Conservation (phyloP, 2,888 invertebrate species). For the Lithophane semibrunnea region DNA sequence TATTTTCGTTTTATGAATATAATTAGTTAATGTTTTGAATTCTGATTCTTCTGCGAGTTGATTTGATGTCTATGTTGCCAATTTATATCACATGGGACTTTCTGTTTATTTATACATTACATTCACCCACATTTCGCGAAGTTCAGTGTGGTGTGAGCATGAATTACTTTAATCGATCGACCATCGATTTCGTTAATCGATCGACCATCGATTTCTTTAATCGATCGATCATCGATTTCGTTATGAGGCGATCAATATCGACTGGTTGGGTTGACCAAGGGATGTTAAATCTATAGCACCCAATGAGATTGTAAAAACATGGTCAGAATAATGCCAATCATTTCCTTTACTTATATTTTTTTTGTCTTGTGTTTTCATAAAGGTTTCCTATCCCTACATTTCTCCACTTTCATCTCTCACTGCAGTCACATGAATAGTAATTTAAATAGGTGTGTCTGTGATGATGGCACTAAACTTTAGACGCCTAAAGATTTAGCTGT, state of each 20-base stretch:
- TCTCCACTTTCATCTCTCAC: constrained; percentile 10
- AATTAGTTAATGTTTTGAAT: constrained; percentile 58
- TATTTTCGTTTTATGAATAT: constrained; percentile 67
- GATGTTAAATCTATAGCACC: constrained; percentile 14
- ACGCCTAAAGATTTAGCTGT: constrained; percentile 53
- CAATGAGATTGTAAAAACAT: background rate
- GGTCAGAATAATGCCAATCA: background rate
- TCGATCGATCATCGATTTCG: no score
- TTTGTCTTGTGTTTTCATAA: background rate
- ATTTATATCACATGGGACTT: constrained; percentile 34
- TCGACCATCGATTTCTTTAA: no score
- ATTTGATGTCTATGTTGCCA: constrained; percentile 51
- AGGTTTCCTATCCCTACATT: constrained; percentile 19
- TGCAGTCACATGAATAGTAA: constrained; percentile 15
- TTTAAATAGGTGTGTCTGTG: constrained; percentile 53
- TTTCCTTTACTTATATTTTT: background rate
- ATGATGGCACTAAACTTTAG: constrained; percentile 62
- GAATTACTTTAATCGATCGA: background rate
- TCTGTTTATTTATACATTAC: constrained; percentile 20
- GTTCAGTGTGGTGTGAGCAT: no score
- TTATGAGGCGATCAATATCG: background rate
- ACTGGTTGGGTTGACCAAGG: background rate
- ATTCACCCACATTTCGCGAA: background rate
- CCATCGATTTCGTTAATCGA: background rate
- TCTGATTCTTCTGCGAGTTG: constrained; percentile 41